Conservation (phyloP, 2,113 vertebrate genomes). For the Oncorhynchus gorbuscha region DNA sequence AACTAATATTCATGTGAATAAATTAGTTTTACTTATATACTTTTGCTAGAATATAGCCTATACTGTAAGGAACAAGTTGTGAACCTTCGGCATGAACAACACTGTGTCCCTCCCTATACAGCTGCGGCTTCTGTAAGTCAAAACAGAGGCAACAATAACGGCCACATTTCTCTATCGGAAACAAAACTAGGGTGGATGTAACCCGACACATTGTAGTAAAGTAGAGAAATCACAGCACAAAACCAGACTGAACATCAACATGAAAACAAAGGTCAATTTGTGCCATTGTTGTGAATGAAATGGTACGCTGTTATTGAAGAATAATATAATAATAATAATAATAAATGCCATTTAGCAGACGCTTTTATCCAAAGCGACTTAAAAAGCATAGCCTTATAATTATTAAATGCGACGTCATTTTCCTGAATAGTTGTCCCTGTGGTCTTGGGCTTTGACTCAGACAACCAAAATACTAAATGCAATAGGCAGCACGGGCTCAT, state of each 20-base stretch:
- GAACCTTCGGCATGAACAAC: not conserved
- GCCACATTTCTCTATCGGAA: constrained; percentile 55
- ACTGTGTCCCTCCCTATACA: constrained; percentile 45
- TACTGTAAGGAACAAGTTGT: not conserved
- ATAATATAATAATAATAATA: too few relatives aligned
- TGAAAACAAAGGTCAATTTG: not conserved
- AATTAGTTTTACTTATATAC: too few relatives aligned
- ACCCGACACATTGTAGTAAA: constrained; percentile 28
- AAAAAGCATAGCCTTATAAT: not conserved
- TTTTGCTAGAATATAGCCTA: not conserved
- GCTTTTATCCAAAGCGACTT: too few relatives aligned
- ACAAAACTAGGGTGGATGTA: constrained; percentile 65
- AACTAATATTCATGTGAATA: too few relatives aligned
- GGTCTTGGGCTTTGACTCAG: not conserved
- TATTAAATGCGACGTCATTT: not conserved
- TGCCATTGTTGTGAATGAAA: constrained; percentile 17
- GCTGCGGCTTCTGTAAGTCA: constrained; percentile 47
- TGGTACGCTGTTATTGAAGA: not conserved
- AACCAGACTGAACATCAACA: not conserved
- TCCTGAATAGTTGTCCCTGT: not conserved
- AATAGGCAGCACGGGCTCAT: too few relatives aligned
- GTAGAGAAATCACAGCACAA: not conserved
- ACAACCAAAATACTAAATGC: not conserved
- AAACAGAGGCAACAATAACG: constrained; percentile 42
- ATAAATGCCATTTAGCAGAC: too few relatives aligned